A percentile compares a stretch with the other conserved stretches of the same genome.
Evolutionary conservation across 2,888 invertebrate genomes (phyloP).

Genomic region (Molanna angustata): DNA sequence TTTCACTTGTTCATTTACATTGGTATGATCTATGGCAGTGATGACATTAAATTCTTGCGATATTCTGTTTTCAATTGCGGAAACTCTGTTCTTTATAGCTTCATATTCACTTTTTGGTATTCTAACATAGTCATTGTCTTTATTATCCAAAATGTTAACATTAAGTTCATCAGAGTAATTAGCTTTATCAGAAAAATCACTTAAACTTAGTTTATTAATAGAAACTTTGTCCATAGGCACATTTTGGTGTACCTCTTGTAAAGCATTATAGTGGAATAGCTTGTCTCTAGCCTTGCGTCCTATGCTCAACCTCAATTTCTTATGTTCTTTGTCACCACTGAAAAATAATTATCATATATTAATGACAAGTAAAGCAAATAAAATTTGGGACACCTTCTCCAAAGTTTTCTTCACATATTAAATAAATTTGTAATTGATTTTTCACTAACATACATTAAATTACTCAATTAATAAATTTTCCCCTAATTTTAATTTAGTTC

Average conservation of each 20-base stretch:
- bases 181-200: neutral
- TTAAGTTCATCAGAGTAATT: constrained; percentile 6
- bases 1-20: constrained; percentile 51
- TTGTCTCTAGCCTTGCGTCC: constrained; percentile 31
- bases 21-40: constrained; percentile 39
- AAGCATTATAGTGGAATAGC: constrained; percentile 10
- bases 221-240: neutral
- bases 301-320: constrained; percentile 47
- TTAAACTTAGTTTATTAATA: neutral
- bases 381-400: too few species aligned
- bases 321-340: constrained; percentile 50
- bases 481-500: too few species aligned
- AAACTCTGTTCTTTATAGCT: constrained; percentile 72
- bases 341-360: constrained; percentile 6
- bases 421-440: too few species aligned
- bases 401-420: too few species aligned
- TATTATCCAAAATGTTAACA: constrained; percentile 35
- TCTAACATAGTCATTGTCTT: constrained; percentile 62
- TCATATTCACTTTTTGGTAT: constrained; percentile 75
- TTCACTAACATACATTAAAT: too few species aligned
- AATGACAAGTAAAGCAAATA: neutral
- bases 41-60: constrained; percentile 64
- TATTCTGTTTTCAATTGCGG: constrained; percentile 68
- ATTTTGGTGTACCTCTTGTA: constrained; percentile 10
- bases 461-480: too few species aligned